phyloP scores from a whole-genome alignment of 2,888 invertebrate species.

The Drosophila merina region DNA sequence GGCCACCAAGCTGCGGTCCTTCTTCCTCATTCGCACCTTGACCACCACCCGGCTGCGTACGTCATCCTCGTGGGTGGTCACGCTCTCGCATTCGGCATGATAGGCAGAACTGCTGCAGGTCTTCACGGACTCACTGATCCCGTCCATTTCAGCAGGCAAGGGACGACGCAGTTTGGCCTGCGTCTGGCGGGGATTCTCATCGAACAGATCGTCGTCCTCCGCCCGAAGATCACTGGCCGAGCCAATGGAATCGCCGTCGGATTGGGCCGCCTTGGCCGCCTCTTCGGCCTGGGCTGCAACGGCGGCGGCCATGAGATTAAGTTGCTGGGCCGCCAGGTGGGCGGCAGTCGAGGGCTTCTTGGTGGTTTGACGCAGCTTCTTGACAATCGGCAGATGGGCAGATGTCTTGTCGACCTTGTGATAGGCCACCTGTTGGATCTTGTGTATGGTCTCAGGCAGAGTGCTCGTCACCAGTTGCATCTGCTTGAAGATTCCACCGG shows the following conservation, averaged over 20 bases:
- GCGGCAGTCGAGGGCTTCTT: conserved; percentile 79
- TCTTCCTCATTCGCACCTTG: conserved; percentile 85
- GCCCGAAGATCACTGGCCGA: conserved; percentile 89
- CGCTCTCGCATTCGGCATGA: conserved; percentile 89
- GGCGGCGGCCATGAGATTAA: conserved; percentile 71
- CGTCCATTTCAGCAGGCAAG: conserved; percentile 84
- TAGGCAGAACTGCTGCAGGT: conserved; percentile 89
- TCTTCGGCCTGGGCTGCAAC: conserved; percentile 70
- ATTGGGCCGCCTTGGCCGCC: conserved; percentile 51
- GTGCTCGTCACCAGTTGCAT: conserved; percentile 85
- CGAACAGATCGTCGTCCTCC: conserved; percentile 85
- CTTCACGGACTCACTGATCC: conserved; percentile 87
- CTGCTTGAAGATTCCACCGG: conserved; percentile 81
- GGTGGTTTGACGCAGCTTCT: conserved; percentile 84
- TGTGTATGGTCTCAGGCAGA: conserved; percentile 85
- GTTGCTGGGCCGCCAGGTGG: conserved; percentile 78
- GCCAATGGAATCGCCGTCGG: conserved; percentile 88
- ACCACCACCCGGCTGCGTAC: conserved; percentile 85
- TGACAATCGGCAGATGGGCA: conserved; percentile 83
- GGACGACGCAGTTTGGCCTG: conserved; percentile 80
- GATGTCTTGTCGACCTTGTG: conserved; percentile 85
- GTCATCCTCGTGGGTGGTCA: conserved; percentile 87
- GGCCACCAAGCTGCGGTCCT: conserved; percentile 79
- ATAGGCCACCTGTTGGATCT: conserved; percentile 84
- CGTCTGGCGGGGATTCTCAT: conserved; percentile 82